Conservation (phyloP, 2,888 invertebrate genomes). For the Pyrocoelia pectoralis region DNA sequence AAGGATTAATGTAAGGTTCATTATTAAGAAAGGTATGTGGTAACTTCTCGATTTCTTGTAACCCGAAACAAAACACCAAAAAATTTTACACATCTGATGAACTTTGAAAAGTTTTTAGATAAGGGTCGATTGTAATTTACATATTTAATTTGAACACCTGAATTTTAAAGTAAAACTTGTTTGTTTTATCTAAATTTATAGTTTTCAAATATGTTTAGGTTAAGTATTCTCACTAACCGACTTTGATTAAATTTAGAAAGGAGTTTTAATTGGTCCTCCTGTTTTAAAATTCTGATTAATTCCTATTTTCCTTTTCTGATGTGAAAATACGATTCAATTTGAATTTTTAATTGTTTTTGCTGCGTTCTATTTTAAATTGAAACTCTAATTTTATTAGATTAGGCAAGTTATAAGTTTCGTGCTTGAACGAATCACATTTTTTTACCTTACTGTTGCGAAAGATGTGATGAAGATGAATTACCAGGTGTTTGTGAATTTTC, state of each 20-base stretch:
- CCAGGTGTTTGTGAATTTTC: too few species aligned
- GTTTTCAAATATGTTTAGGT: background rate
- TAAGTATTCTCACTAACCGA: background rate
- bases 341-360: too few species aligned
- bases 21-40: background rate
- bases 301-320: too few species aligned
- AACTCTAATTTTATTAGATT: too few species aligned
- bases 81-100: background rate
- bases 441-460: too few species aligned
- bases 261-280: too few species aligned
- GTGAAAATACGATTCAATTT: too few species aligned
- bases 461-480: too few species aligned
- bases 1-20: background rate
- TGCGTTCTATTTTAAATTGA: too few species aligned
- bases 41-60: background rate
- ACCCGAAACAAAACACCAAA: background rate
- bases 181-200: background rate
- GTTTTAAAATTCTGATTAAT: too few species aligned
- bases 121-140: background rate
- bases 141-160: conserved; percentile 1
- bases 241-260: background rate
- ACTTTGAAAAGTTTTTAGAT: background rate
- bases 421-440: too few species aligned
- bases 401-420: too few species aligned
- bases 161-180: background rate